Evolutionary conservation across 2,797 vertebrate species (phyloP).

Genomic region (Sitta carolinensis): DNA sequence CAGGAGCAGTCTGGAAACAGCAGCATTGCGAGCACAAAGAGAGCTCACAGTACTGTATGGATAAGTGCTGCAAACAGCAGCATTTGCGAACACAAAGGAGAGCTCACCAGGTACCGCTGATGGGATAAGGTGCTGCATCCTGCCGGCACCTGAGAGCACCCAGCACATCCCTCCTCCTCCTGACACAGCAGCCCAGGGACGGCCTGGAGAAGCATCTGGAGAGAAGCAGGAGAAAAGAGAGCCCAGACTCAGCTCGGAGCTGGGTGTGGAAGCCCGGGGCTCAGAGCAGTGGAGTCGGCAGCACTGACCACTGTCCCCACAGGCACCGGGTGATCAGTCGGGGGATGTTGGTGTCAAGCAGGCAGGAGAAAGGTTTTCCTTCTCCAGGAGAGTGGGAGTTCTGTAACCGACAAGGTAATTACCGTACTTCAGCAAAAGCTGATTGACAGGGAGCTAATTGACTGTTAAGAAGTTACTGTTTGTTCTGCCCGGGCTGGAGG

Average conservation of each 20-base stretch:
- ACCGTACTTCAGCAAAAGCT: background rate
- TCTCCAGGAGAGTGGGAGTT: background rate
- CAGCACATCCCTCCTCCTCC: background rate
- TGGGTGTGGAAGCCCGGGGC: accelerated
- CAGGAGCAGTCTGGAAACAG: background rate
- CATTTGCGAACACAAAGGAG: accelerated
- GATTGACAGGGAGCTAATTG: conserved; percentile 17
- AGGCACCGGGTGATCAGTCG: accelerated
- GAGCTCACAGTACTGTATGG: background rate
- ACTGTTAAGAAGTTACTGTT: background rate
- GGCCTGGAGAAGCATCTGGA: background rate
- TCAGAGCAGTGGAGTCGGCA: accelerated
- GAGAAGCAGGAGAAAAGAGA: background rate
- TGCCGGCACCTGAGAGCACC: background rate
- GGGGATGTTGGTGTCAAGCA: background rate
- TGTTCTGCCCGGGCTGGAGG: background rate
- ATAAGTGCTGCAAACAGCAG: no score
- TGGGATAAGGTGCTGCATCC: background rate
- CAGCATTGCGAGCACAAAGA: accelerated
- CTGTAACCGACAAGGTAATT: background rate
- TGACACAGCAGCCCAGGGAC: background rate
- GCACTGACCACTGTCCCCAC: accelerated
- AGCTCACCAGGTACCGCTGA: background rate
- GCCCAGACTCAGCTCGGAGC: background rate
- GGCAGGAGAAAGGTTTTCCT: background rate